These are phyloP conservation scores for Brachyhypopomus gauderio DNA, from an alignment of 2,113 vertebrate genomes.

Conservation along the genomic window DNA sequence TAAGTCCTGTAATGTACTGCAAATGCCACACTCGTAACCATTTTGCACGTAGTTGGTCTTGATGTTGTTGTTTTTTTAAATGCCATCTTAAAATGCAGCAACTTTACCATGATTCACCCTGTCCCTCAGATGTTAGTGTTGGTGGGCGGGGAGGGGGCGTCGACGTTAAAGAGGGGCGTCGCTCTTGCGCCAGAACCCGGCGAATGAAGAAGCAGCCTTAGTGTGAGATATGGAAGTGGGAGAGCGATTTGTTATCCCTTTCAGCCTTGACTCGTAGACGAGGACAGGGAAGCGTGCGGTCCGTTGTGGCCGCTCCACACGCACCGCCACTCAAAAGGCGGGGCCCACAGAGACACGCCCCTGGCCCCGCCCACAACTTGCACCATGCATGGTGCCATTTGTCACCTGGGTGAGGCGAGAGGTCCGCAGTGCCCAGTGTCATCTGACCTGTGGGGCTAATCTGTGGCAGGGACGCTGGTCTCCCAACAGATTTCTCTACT, in stretches of 20 bases:
- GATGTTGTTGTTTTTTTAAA: constrained; percentile 72
- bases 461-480: constrained; percentile 19
- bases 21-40: constrained; percentile 70
- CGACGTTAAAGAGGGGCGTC: constrained; percentile 37
- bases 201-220: constrained; percentile 24
- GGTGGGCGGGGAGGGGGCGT: constrained; percentile 1
- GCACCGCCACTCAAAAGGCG: constrained; percentile 18
- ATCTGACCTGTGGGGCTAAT: constrained; percentile 23
- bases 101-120: constrained; percentile 59
- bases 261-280: constrained; percentile 52
- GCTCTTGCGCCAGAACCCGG: constrained; percentile 13
- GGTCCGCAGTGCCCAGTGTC: constrained; percentile 15
- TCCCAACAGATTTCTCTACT: constrained; percentile 27
- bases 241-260: constrained; percentile 67
- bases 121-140: constrained; percentile 50
- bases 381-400: neutral
- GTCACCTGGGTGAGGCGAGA: constrained; percentile 19
- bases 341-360: constrained; percentile 21
- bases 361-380: neutral
- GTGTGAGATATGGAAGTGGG: constrained; percentile 36
- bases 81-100: constrained; percentile 74
- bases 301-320: neutral
- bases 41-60: constrained; percentile 61
- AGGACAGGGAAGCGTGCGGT: constrained; percentile 44
- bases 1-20: constrained; percentile 71